Percentiles rank a stretch among this genome's conserved stretches.
Evolutionary conservation across 1,140 invertebrate species (phyloP).

Genomic region (Atta colombica): DNA sequence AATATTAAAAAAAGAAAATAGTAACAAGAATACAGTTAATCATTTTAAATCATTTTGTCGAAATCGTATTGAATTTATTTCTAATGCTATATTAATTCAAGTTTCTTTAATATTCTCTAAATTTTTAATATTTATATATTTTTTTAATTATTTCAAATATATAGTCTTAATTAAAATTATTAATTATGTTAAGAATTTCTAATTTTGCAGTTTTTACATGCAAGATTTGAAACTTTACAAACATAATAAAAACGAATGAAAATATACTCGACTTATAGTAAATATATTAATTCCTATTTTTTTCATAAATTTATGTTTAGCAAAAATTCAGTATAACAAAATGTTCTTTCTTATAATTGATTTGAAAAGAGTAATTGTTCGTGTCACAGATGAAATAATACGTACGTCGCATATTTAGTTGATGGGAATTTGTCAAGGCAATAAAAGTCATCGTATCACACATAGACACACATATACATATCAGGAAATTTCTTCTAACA

Average conservation of each 20-base stretch:
- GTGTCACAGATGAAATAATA: constrained; percentile 4
- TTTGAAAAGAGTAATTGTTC: background rate
- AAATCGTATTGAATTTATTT: background rate
- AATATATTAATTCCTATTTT: background rate
- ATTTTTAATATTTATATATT: background rate
- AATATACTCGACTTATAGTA: background rate
- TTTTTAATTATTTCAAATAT: background rate
- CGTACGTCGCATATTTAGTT: background rate
- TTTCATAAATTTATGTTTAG: background rate
- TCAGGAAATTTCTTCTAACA: constrained; percentile 20
- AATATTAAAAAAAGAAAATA: background rate
- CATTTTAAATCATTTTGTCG: background rate
- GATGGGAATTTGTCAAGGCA: constrained; percentile 40
- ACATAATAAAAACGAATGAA: background rate
- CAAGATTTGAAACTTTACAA: background rate
- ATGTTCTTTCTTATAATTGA: background rate
- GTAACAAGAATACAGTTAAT: background rate
- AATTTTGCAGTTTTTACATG: background rate
- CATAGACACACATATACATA: no score
- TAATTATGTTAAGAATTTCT: background rate
- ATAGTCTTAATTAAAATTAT: background rate
- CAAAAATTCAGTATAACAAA: background rate
- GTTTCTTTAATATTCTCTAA: background rate
- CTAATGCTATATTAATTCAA: background rate
- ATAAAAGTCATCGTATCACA: background rate